Percentiles rank a stretch among this genome's conserved stretches.
These are phyloP conservation scores for Drosophila neotestacea DNA, from an alignment of 2,888 invertebrate species.

Conservation along the genomic window DNA sequence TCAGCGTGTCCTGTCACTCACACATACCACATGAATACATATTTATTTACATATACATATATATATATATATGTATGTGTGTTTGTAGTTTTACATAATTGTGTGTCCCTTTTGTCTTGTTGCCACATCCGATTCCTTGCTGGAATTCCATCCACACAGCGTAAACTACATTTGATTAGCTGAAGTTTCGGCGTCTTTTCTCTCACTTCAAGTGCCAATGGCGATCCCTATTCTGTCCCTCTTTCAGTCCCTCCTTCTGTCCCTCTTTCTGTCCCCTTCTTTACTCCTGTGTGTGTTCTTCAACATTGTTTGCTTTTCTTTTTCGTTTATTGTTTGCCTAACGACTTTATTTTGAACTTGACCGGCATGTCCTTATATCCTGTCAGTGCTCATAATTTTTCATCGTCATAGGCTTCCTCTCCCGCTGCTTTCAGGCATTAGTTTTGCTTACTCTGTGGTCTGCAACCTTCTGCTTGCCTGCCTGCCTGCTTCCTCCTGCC, in stretches of 20 bases:
- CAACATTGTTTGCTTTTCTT: slow-evolving; percentile 46
- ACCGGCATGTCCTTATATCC: slow-evolving; percentile 41
- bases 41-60: slow-evolving; percentile 13
- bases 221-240: slow-evolving; percentile 38
- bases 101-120: slow-evolving; percentile 29
- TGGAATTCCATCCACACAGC: slow-evolving; percentile 6
- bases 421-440: slow-evolving; percentile 63
- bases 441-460: slow-evolving; percentile 60
- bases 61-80: slow-evolving; percentile 1
- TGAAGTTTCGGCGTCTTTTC: slow-evolving; percentile 59
- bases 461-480: background rate
- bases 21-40: slow-evolving; percentile 29
- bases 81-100: slow-evolving; percentile 61
- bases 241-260: background rate
- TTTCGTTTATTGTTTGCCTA: slow-evolving; percentile 56
- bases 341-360: slow-evolving; percentile 71
- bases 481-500: background rate
- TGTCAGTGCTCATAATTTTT: slow-evolving; percentile 7
- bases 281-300: slow-evolving; percentile 15
- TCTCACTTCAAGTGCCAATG: slow-evolving; percentile 67
- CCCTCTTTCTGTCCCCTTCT: background rate
- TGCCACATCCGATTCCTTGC: slow-evolving; percentile 34
- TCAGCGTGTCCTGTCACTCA: slow-evolving; percentile 61
- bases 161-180: slow-evolving; percentile 73
- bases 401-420: slow-evolving; percentile 42